Base-by-base conservation (phyloP, 1,140 invertebrate genomes). In the Parapsyche elsis region DNA sequence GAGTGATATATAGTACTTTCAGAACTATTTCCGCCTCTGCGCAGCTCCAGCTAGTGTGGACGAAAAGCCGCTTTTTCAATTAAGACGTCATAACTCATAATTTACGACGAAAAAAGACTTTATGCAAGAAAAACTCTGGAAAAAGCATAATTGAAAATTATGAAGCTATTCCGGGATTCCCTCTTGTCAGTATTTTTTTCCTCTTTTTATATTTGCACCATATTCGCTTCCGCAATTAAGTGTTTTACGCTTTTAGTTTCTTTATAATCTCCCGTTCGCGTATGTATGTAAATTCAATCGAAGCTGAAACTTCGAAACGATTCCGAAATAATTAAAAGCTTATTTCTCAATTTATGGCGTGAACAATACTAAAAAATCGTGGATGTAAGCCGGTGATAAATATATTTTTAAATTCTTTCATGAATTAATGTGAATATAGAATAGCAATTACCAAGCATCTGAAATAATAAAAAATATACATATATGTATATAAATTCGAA, bases 101-200 rank as follows among this genome's bases (percentile, higher is more conserved):
- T 77, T 77, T 64, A 61, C 30, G 75, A 67, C 14, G 24, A 67
- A 77, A 77, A 46, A 26, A 46, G 57, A 77, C 45, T 77, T 64
- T 77, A 77, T 64, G 46, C 57, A 77, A 64, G 57, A 64, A 75
- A 73, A 75, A 26, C 26, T 75, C 23, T 30, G 46, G 53, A 64
- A 77, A 59, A 44, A 77, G 57, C 53, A 49, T 77, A 77, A 77
- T 77, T 77, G 75, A 77, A 64, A 77, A 77, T 77, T 77, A 77
- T 77, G 75, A 64, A 77, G 75, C 45, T 46, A 64, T 77, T 77
- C 30, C 57, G 53, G 75, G 53, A 77, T 77, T 77, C 64, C 71
- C 71, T 73, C 12, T 38, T 46, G 38, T 73, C 71, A 46, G 45
- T 49, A 45, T 49, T 73, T 46, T 38, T 67, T 67, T 67, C 2